Base-by-base conservation (phyloP, 2,113 vertebrate genomes). In the Chinchilla lanigera region DNA sequence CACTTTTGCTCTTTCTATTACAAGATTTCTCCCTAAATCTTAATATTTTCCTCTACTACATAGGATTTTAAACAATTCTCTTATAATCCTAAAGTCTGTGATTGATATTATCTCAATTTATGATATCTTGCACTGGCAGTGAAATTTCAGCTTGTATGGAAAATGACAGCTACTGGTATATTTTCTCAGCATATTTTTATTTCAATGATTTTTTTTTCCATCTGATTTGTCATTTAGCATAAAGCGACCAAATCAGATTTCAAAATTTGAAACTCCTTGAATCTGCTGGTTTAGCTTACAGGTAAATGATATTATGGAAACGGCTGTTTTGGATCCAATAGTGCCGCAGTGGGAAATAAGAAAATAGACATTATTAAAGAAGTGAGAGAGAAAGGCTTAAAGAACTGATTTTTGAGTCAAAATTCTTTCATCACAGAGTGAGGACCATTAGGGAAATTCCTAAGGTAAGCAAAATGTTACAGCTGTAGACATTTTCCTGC, bases 221-320 rank as follows among this genome's bases (percentile, higher is more conserved):
- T 77, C 65, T 91, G 83, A 97, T 89, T 89, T 93, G 38, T 65
- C 78, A 95, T 85, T 96, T 97, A 93, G 24, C 69, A 94, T 60
- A 94, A 89, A 91, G 71, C 78, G 41, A 94, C 80, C 47, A 96
- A 97, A 71, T 97, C 90, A 93, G 56, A 83, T 86, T 86, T 96
- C 30, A 44, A 84, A 86, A 93, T 96, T 56, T 90, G 50, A 96
- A 96, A 65, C 67, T 77, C 58, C 52, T 90, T 69, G 28, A 81
- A 87, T 93, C 65, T 96, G 16, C 61, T 91, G n/a, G 44, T 67
- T 95, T 97, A 96, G 60, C 92, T 97, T 83, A 94, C 75, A 95
- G 90, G 87, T 97, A 93, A 97, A 92, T 97, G 96, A 96, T 80
- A 75, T 81, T 67, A 67, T 2, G 41, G 52, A 26, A 92, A 71